Base-by-base conservation (phyloP, 92 coral and sea anemone genomes). In the Siderastrea siderea region DNA sequence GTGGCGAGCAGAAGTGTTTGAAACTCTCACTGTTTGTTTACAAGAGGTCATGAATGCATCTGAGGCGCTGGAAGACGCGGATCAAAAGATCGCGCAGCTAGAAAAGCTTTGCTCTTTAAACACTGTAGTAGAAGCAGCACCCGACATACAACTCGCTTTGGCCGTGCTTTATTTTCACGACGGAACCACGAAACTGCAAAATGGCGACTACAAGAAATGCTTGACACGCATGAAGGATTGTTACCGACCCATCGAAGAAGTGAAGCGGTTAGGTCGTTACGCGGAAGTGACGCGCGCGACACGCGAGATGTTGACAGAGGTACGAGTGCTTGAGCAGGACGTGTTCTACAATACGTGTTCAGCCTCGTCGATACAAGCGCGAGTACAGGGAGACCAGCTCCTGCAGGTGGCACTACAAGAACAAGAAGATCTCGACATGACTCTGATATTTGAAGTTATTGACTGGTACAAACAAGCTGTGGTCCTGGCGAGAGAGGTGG, bases 391-490 rank as follows among this genome's bases (percentile, higher is more conserved):
- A 2, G 82, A 89, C 16, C 81, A 92, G 38, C 91, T 95, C 6
- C 88, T 97, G 19, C 86, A 90, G 11, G 48, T 47, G 6, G 96
- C 98, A 9, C 16, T 77, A 3, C 47, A 64, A 61, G 94, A 95
- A 19, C 87, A 95, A 67, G 99, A 97, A 70, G 90, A 88, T 9
- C 87, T 95, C 9, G 87, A 97, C 79, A 77, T 97, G 82, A 93
- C 81, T 19, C 61, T 93, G 88, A 69, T 95, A 7, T 97, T 95
- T 94, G 96, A 95, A 55, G 98, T 92, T 38, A 91, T 97, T 19
- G 99, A 96, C 74, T 95, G 98, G 98, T 96, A 90, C 91, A 96
- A 95, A 71, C 92, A 91, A 77, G 95, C 99, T 44, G 90, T 92
- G 16, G 88, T 97, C 14, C 80, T 97, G 15, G 88, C 99, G 17